Base-by-base conservation (phyloP, 2,888 invertebrate genomes). In the Dryocosmus kuriphilus region DNA sequence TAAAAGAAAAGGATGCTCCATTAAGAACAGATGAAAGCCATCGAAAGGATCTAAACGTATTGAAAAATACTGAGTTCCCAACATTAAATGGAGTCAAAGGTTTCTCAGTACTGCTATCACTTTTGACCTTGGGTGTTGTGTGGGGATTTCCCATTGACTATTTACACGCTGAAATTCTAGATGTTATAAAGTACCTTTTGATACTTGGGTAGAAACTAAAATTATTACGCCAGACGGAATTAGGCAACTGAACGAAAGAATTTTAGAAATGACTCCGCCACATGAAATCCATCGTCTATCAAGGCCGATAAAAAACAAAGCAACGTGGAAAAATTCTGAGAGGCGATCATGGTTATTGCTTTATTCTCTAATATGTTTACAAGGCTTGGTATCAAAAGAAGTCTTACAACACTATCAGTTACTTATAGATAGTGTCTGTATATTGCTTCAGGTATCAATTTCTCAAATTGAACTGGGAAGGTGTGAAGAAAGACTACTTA, bases 241-340 rank as follows among this genome's bases (percentile, higher is more conserved):
- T 35, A 8, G 1, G 9, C 9, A 35, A 35, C 2, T 9, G 11
- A 35, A 35, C 9, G 35, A 11, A 9, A 35, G 1, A 35, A 9
- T 35, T 9, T 35, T 74, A n/a, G 62, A 74, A 5, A 73, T 77
- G 24, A 74, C 32, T 27, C 77, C 74, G 8, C 24, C 74, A 14
- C 62, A 74, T 7, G 77, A 74, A 46, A 61, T 77, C 22, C 77
- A 74, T 62, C 27, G 74, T 41, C n/a, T 77, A n/a, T 74, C 35
- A 35, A 41, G 77, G 61, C 30, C 61, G 32, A n/a, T 74, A 14
- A 55, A 30, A 19, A 30, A 16, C 8, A 41, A 46, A 75, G 27
- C 24, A 24, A 78, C 67, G 27, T 75, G 75, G 60, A 78, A 75
- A 60, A 71, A 46, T 38, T 75, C 78, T 2, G 67, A 78, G 41